Evolutionary conservation across 2,888 invertebrate genomes (phyloP).

Genomic region (Ditylenchus weischeri): DNA sequence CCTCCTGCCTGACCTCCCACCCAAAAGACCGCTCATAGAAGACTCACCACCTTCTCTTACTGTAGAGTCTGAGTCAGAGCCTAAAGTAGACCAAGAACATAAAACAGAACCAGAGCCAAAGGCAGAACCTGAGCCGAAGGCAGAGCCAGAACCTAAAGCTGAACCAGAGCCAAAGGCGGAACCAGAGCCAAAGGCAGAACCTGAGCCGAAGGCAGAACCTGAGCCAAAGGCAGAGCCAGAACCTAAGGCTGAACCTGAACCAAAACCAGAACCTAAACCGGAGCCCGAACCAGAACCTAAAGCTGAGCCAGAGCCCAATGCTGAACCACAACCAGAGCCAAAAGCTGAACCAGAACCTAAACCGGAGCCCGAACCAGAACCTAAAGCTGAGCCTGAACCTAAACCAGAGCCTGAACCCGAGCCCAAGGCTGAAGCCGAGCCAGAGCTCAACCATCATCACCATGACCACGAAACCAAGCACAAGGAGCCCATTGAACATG

Average conservation of each 20-base stretch:
- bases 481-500: no score
- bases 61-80: conserved; percentile 15
- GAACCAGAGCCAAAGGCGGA: conserved; percentile 24
- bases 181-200: conserved; percentile 27
- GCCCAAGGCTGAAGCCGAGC: conserved; percentile 26
- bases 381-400: conserved; percentile 3
- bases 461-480: conserved; percentile 11
- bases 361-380: conserved; percentile 1
- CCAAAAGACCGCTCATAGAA: no score
- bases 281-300: conserved; percentile 25
- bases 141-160: background rate
- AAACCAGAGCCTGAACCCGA: conserved; percentile 22
- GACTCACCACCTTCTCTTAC: no score
- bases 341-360: conserved; percentile 31
- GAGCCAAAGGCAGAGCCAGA: no score
- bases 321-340: conserved; percentile 24
- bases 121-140: no score
- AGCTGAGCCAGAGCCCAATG: conserved; percentile 12
- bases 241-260: conserved; percentile 13
- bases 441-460: conserved; percentile 15
- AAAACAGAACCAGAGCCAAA: no score
- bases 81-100: background rate
- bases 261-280: conserved; percentile 25
- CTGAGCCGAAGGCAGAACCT: no score
- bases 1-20: no score